phyloP scores from a whole-genome alignment of 2,797 vertebrate genomes.

The Molossus molossus region DNA sequence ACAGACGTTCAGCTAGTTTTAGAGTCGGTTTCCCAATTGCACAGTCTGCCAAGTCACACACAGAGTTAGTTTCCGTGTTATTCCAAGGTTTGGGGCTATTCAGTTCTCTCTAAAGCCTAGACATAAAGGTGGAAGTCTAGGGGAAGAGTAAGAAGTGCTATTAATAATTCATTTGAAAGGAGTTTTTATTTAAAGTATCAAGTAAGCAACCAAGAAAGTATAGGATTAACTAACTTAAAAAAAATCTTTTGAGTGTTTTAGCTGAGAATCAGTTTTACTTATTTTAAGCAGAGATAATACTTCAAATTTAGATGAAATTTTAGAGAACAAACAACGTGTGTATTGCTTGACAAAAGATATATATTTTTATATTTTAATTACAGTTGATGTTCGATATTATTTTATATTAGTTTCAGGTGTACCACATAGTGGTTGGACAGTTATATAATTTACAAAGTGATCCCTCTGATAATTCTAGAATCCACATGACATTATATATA shows the following conservation, averaged over 20 bases:
- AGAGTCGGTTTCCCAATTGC: slow-evolving; percentile 7
- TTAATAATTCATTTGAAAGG: slow-evolving; percentile 66
- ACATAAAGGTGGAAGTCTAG: background rate
- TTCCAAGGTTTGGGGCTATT: background rate
- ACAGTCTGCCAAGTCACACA: slow-evolving; percentile 27
- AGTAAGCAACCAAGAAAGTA: background rate
- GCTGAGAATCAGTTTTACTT: slow-evolving; percentile 32
- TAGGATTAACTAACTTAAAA: slow-evolving; percentile 14
- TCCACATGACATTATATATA: background rate
- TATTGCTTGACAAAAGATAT: slow-evolving; percentile 3
- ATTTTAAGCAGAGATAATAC: slow-evolving; percentile 17
- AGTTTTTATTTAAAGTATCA: slow-evolving; percentile 35
- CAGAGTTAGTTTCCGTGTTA: background rate
- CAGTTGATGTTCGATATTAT: background rate
- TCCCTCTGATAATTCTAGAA: background rate
- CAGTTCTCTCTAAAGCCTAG: slow-evolving; percentile 12
- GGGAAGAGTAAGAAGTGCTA: slow-evolving; percentile 39
- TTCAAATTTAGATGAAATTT: slow-evolving; percentile 46
- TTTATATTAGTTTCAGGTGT: background rate
- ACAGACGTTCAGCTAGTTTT: background rate
- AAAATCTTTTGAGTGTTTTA: slow-evolving; percentile 30
- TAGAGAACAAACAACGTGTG: background rate
- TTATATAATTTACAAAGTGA: background rate
- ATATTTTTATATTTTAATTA: background rate
- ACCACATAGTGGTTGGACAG: background rate